Conservation (phyloP, 2,888 invertebrate species). For the Diaphora mendica region DNA sequence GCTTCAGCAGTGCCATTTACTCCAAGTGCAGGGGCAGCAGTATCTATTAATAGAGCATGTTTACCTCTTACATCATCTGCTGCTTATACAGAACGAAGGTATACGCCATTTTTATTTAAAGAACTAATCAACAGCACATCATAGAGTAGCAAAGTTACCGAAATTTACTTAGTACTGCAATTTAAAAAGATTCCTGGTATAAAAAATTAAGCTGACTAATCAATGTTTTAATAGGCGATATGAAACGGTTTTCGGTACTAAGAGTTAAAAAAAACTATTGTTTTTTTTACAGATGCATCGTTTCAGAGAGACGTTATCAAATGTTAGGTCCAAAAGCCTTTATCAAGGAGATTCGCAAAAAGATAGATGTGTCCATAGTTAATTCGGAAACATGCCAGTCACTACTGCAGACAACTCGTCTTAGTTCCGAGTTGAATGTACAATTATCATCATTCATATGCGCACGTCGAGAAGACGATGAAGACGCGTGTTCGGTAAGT, state of each 20-base stretch:
- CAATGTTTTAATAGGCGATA: not conserved
- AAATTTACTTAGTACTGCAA: too few relatives aligned
- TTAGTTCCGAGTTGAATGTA: conserved; percentile 88
- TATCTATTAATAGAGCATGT: conserved; percentile 88
- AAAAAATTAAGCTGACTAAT: not conserved
- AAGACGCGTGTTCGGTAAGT: conserved; percentile 92
- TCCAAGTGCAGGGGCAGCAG: conserved; percentile 74
- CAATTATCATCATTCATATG: conserved; percentile 90
- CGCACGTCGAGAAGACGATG: conserved; percentile 91
- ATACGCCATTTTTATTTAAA: not conserved
- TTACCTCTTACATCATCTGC: conserved; percentile 79
- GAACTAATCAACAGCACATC: too few relatives aligned
- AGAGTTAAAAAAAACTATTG: too few relatives aligned
- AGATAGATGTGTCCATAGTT: conserved; percentile 91
- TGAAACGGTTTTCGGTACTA: not conserved
- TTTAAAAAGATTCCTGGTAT: not conserved
- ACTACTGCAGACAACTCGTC: conserved; percentile 87
- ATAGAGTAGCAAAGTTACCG: too few relatives aligned
- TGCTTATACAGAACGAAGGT: conserved; percentile 84
- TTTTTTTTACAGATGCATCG: conserved; percentile 82
- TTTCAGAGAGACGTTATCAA: conserved; percentile 95
- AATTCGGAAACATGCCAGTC: conserved; percentile 88
- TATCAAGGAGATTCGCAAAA: conserved; percentile 89
- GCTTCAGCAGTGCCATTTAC: conserved; percentile 84
- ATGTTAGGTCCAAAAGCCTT: conserved; percentile 87